Conservation (phyloP, 2,888 invertebrate genomes). For the Eristalinus aeneus region DNA sequence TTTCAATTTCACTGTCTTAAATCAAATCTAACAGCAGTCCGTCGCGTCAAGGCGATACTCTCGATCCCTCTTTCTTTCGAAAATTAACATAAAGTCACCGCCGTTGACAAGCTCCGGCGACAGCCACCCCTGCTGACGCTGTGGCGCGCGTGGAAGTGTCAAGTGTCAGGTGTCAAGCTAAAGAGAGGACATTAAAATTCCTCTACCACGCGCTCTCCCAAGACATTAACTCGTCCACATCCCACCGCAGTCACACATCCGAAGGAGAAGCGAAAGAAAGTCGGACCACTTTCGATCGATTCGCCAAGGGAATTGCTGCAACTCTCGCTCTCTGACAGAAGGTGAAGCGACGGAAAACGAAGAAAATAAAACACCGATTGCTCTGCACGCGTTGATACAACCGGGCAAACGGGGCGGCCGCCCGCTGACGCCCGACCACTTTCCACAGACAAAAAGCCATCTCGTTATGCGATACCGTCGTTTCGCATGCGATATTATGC, state of each 20-base stretch:
- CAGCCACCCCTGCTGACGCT: neutral
- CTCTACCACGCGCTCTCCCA: constrained; percentile 21
- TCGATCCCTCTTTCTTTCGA: constrained; percentile 13
- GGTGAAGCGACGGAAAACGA: neutral
- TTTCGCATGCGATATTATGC: constrained; percentile 62
- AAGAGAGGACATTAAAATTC: constrained; percentile 56
- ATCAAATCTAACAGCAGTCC: constrained; percentile 40
- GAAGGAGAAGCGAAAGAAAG: constrained; percentile 53
- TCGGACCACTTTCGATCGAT: constrained; percentile 11
- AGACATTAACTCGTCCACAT: neutral
- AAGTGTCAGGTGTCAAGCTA: constrained; percentile 50
- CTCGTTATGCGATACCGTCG: constrained; percentile 64
- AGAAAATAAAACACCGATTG: neutral
- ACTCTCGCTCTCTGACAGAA: constrained; percentile 19
- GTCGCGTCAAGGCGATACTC: constrained; percentile 1
- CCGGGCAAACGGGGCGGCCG: no score
- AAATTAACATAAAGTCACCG: constrained; percentile 45
- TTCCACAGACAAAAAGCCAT: constrained; percentile 55
- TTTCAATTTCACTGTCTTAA: constrained; percentile 59
- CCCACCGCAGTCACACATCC: neutral
- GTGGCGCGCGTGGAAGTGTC: constrained; percentile 46
- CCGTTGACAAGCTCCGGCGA: neutral
- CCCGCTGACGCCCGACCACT: constrained; percentile 16
- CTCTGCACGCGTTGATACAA: constrained; percentile 45
- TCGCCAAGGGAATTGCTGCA: constrained; percentile 24